Base-by-base conservation (phyloP, 2,113 vertebrate species). In the Puntigrus tetrazona region DNA sequence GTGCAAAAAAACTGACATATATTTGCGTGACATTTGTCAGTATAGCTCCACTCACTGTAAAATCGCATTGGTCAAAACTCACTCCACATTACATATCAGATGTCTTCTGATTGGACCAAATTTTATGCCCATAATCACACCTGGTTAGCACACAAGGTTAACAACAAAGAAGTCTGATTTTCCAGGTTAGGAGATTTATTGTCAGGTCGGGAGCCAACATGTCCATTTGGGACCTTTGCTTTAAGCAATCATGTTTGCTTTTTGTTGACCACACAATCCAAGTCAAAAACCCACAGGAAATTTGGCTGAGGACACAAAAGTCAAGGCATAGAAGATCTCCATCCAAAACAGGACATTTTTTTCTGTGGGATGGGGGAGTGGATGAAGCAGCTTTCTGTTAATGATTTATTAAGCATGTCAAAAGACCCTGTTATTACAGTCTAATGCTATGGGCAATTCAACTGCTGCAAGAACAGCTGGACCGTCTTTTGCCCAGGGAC, bases 371-470 rank as follows among this genome's bases (percentile, higher is more conserved):
- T 81, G 61, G 41, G 20, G n/a, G 82, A 84, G 57, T 41, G 47
- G 27, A 36, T 63, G 57, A 69, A 83, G 18, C 45, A 52, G 38
- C 57, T 85, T 80, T 88, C 36, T 55, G 55, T 4, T 72, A 85
- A 81, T 88, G 86, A 87, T 87, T 89, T 85, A 88, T 85, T 78
- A 59, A 72, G 63, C 76, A 25, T 73, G 59, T 74, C 76, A 77
- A 50, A 57, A 27, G 78, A 76, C 81, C 85, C 84, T 85, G 88
- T 87, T 81, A 87, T 87, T 87, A 87, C 47, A 63, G n/a, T 61
- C 63, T 73, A 67, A 79, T 43, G 86, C 84, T 85, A 78, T 41
- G 76, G 74, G 85, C 65, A 38, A 83, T 82, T 83, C 36, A 74
- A 76, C 45, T 77, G 52, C 76, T 84, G 52, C 55, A 27, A 57